Evolutionary conservation across 1,140 invertebrate genomes (phyloP).

Genomic region (Monochamus saltuarius): DNA sequence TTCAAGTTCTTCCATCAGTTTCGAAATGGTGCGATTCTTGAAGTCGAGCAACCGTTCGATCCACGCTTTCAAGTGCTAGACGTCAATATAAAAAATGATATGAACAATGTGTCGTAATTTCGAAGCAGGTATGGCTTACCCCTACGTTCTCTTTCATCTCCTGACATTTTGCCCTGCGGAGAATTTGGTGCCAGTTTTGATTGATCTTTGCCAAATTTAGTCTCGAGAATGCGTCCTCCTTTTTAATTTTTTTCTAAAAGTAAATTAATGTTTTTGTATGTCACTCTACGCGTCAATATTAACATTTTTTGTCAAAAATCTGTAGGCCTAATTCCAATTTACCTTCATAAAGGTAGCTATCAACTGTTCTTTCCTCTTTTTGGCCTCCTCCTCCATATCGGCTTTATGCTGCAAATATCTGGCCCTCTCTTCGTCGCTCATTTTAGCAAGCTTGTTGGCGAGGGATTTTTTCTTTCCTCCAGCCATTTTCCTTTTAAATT

Average conservation of each 20-base stretch:
- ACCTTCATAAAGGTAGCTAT: constrained; percentile 78
- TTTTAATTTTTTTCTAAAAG: constrained; percentile 73
- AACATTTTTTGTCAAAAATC: too few species aligned
- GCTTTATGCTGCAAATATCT: constrained; percentile 76
- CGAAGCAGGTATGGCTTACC: constrained; percentile 45
- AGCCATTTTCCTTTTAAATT: constrained; percentile 37
- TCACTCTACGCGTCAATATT: too few species aligned
- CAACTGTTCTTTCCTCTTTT: constrained; percentile 72
- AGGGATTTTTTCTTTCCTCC: constrained; percentile 69
- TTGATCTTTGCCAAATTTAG: constrained; percentile 81
- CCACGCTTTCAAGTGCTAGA: constrained; percentile 58
- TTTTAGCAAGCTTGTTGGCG: constrained; percentile 73
- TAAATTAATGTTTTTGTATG: too few species aligned
- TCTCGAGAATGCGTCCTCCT: constrained; percentile 73
- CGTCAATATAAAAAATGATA: background rate
- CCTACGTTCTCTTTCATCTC: constrained; percentile 68
- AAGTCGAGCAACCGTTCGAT: constrained; percentile 62
- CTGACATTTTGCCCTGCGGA: constrained; percentile 72
- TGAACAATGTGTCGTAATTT: background rate
- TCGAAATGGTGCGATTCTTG: constrained; percentile 66
- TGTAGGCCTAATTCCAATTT: constrained; percentile 24
- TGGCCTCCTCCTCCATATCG: constrained; percentile 75
- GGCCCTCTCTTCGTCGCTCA: constrained; percentile 77
- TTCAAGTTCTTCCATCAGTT: constrained; percentile 64
- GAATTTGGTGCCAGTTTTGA: constrained; percentile 75